Evolutionary conservation across 2,113 vertebrate species (phyloP).

Genomic region (Australoheros scitulus): DNA sequence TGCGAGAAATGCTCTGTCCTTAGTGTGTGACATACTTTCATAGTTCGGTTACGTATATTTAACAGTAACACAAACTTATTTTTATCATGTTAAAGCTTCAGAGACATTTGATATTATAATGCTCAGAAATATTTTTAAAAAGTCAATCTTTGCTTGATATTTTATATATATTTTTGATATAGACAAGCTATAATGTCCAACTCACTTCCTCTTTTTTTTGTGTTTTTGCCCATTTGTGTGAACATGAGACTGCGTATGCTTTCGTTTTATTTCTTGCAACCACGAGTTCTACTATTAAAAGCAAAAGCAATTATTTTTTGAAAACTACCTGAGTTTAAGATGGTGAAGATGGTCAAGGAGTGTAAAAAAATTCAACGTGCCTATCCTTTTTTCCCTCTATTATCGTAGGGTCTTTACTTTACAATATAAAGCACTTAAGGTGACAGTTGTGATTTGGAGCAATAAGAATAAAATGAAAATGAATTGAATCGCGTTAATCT

Average conservation of each 20-base stretch:
- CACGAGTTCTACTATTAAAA: not conserved
- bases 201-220: not conserved
- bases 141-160: not conserved
- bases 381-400: not conserved
- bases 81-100: not conserved
- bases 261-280: not conserved
- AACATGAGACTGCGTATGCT: not conserved
- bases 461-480: not conserved
- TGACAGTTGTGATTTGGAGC: too few relatives aligned
- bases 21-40: not conserved
- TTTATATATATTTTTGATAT: not conserved
- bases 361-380: not conserved
- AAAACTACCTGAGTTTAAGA: not conserved
- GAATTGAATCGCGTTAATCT: not conserved
- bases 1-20: not conserved
- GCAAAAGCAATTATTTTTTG: not conserved
- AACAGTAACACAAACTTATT: not conserved
- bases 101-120: not conserved
- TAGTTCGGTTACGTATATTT: not conserved
- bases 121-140: not conserved
- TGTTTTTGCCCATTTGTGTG: fast-evolving
- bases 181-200: not conserved
- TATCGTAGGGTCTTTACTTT: too few relatives aligned
- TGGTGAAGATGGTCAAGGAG: not conserved
- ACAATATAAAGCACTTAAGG: too few relatives aligned